phyloP scores from a whole-genome alignment of 1,140 invertebrate genomes.

The Aphidius ervi region DNA sequence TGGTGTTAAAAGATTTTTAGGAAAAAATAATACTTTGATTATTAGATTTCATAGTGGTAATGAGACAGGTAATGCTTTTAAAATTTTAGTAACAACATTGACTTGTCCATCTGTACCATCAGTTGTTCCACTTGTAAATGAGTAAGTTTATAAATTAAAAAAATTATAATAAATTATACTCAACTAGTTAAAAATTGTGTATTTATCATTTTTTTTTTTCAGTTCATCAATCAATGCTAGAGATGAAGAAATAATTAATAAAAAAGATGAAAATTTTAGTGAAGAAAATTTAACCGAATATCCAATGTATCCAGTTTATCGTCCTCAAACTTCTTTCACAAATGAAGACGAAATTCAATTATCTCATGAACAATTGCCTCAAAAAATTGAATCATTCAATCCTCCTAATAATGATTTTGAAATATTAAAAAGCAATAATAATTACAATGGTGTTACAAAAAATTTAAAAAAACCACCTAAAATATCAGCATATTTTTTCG shows the following conservation, averaged over 20 bases:
- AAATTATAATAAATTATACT: no score
- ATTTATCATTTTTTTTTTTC: no score
- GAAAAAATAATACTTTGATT: slow-evolving; percentile 46
- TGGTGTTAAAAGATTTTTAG: slow-evolving; percentile 50
- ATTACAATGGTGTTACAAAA: neutral
- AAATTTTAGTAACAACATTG: slow-evolving; percentile 52
- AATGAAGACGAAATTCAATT: slow-evolving; percentile 9
- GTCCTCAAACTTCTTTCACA: slow-evolving; percentile 16
- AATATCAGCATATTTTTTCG: slow-evolving; percentile 23
- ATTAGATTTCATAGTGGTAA: slow-evolving; percentile 41
- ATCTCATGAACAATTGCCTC: neutral
- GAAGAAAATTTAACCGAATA: no score
- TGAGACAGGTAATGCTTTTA: slow-evolving; percentile 46
- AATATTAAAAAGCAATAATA: neutral
- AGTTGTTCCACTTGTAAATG: no score
- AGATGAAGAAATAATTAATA: neutral
- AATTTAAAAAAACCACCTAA: slow-evolving; percentile 2
- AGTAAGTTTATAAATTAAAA: neutral
- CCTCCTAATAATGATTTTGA: no score
- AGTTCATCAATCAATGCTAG: no score
- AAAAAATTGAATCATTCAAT: slow-evolving; percentile 1
- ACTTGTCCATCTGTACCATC: slow-evolving; percentile 27
- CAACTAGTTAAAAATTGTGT: no score
- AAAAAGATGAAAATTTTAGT: no score
- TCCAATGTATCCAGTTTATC: slow-evolving; percentile 21